Percentiles rank a stretch among this genome's conserved stretches.
Conservation (phyloP, 2,888 invertebrate genomes). For the Sclerodermus sp. region DNA sequence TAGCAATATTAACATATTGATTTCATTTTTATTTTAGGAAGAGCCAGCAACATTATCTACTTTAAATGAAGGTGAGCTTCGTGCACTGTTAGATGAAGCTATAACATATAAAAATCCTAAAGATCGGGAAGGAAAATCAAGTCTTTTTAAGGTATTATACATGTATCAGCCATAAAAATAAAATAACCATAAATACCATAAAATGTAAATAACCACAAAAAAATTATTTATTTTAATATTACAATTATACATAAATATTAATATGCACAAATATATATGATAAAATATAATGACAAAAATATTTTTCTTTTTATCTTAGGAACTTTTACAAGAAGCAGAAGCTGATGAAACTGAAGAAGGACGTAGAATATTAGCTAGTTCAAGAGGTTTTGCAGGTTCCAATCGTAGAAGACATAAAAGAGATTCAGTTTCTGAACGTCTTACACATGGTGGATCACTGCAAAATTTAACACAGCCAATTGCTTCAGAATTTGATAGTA, state of each 20-base stretch:
- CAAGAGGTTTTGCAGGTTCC: constrained; percentile 51
- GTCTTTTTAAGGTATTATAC: constrained; percentile 71
- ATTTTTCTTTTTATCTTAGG: constrained; percentile 56
- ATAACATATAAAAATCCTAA: constrained; percentile 82
- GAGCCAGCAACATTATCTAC: constrained; percentile 58
- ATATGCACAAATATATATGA: too few species aligned
- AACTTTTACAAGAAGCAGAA: constrained; percentile 76
- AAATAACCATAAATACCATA: too few species aligned
- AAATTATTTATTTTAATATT: too few species aligned
- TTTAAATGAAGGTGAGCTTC: constrained; percentile 75
- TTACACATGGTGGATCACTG: constrained; percentile 63
- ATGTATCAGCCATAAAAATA: too few species aligned
- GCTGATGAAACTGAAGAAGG: constrained; percentile 67
- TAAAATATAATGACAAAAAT: constrained; percentile 2
- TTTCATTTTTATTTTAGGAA: constrained; percentile 39
- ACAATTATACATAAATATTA: too few species aligned
- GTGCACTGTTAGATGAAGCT: constrained; percentile 80
- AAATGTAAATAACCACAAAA: too few species aligned
- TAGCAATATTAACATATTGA: not conserved
- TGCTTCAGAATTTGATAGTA: constrained; percentile 51
- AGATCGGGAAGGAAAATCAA: constrained; percentile 83
- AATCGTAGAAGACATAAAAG: constrained; percentile 56
- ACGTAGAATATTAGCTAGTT: constrained; percentile 52
- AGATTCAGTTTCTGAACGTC: constrained; percentile 60
- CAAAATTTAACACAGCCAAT: constrained; percentile 63